A percentile compares a stretch with the other conserved stretches of the same genome.
Conservation (phyloP, 2,888 invertebrate genomes). For the Clitarchus hookeri region DNA sequence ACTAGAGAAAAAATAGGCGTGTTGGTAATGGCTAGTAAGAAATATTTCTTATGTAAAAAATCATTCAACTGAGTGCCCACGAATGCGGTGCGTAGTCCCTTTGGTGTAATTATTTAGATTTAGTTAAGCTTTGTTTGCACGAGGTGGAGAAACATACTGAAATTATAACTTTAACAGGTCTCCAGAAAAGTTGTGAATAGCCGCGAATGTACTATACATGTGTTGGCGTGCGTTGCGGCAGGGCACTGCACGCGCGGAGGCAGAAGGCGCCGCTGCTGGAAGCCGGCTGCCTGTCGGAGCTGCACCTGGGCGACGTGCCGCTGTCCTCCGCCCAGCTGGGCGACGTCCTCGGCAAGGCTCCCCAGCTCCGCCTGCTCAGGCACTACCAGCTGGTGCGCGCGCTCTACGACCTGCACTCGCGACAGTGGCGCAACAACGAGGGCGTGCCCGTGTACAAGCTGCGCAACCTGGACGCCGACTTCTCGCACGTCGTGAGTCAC, state of each 20-base stretch:
- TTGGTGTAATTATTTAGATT: too few relatives aligned
- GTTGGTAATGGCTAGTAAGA: too few relatives aligned
- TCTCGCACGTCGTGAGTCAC: slow-evolving; percentile 48
- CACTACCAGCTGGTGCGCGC: slow-evolving; percentile 49
- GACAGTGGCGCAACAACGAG: slow-evolving; percentile 44
- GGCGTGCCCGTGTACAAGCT: slow-evolving; percentile 45
- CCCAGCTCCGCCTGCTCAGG: slow-evolving; percentile 44
- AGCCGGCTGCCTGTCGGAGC: slow-evolving; percentile 37
- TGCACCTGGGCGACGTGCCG: slow-evolving; percentile 46
- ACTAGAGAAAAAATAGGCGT: too few relatives aligned
- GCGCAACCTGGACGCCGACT: slow-evolving; percentile 48
- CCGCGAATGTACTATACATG: too few relatives aligned
- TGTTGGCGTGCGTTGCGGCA: background rate
- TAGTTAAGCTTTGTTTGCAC: too few relatives aligned
- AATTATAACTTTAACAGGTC: too few relatives aligned
- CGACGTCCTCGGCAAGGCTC: slow-evolving; percentile 42
- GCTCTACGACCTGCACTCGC: slow-evolving; percentile 45
- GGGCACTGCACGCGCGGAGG: slow-evolving; percentile 32
- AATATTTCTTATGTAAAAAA: too few relatives aligned
- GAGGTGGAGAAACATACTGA: too few relatives aligned
- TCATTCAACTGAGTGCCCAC: too few relatives aligned
- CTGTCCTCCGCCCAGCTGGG: slow-evolving; percentile 44
- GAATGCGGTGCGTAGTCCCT: too few relatives aligned
- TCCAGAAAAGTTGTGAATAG: too few relatives aligned
- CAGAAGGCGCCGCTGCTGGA: slow-evolving; percentile 27